A percentile compares a stretch with the other conserved stretches of the same genome.
Conservation (phyloP, 2,113 vertebrate genomes). For the Cricetomys ansorgei region DNA sequence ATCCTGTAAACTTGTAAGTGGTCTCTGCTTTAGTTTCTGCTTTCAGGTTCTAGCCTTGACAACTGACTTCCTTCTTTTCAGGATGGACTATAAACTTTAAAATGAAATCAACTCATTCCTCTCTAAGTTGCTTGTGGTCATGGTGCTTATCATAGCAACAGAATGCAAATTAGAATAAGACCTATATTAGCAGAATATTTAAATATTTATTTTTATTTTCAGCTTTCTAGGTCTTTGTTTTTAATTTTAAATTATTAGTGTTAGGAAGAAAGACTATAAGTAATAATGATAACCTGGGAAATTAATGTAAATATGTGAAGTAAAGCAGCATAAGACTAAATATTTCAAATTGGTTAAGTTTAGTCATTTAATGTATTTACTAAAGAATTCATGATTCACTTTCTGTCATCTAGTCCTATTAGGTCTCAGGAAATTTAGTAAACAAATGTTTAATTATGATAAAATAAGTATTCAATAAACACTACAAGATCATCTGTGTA, state of each 20-base stretch:
- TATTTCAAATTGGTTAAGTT: background rate
- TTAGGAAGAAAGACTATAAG: constrained; percentile 27
- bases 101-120: background rate
- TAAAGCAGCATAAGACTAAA: background rate
- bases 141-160: background rate
- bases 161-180: background rate
- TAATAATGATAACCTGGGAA: background rate
- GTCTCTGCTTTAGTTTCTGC: background rate
- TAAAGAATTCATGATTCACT: background rate
- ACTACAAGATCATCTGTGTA: too few relatives aligned
- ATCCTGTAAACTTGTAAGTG: background rate
- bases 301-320: background rate
- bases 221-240: constrained; percentile 43
- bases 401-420: background rate
- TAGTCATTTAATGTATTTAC: constrained; percentile 6
- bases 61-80: background rate
- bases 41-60: background rate
- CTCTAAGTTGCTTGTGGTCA: background rate
- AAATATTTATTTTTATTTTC: constrained; percentile 39
- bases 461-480: too few relatives aligned
- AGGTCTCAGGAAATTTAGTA: background rate
- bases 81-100: background rate
- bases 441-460: background rate
- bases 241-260: constrained; percentile 37
- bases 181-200: constrained; percentile 4